Percentiles rank a stretch among this genome's conserved stretches.
Evolutionary conservation across 2,113 vertebrate genomes (phyloP).

Genomic region (Pundamilia nyererei): DNA sequence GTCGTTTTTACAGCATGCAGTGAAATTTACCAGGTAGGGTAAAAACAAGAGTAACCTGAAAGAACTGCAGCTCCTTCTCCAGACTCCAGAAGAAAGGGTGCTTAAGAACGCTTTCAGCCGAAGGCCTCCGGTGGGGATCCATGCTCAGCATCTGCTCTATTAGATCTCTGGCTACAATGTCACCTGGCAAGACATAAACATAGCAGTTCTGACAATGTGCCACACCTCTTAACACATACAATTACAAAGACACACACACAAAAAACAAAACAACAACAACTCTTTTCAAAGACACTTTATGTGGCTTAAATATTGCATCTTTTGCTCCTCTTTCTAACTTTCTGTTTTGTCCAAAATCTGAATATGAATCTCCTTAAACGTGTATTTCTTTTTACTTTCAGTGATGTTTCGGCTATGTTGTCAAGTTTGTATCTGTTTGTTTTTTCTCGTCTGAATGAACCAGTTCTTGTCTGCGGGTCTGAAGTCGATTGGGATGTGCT

Average conservation of each 20-base stretch:
- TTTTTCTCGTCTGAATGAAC: neutral
- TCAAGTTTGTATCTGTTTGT: neutral
- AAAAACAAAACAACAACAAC: neutral
- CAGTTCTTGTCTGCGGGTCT: neutral
- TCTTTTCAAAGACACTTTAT: neutral
- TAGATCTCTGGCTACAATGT: constrained; percentile 82
- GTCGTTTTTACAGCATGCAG: neutral
- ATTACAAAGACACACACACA: neutral
- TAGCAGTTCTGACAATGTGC: neutral
- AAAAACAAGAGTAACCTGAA: constrained; percentile 77
- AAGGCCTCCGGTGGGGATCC: constrained; percentile 85
- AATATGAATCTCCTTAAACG: neutral
- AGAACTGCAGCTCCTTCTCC: constrained; percentile 96
- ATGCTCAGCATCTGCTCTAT: constrained; percentile 90
- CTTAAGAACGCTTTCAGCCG: constrained; percentile 85
- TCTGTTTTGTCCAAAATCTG: neutral
- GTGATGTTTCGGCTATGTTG: neutral
- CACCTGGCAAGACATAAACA: constrained; percentile 67
- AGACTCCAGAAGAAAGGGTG: constrained; percentile 96
- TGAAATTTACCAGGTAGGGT: neutral
- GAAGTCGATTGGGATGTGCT: neutral
- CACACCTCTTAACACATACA: neutral
- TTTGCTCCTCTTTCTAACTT: neutral
- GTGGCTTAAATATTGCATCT: neutral
- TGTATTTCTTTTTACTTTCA: neutral